These are phyloP conservation scores for Xestia xanthographa DNA, from an alignment of 2,888 invertebrate species.

Conservation along the genomic window DNA sequence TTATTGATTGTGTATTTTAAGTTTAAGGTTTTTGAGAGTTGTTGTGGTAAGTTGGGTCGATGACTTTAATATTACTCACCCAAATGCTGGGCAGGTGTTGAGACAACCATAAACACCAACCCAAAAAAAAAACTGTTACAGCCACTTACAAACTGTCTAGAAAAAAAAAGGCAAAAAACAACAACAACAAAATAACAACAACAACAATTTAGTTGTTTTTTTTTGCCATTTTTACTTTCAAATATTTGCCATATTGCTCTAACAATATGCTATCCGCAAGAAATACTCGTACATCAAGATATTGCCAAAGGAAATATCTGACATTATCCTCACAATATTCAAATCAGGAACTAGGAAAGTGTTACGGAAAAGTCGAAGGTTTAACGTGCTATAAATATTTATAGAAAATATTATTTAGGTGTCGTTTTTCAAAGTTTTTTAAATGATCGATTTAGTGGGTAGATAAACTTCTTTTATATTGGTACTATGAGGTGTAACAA, in stretches of 20 bases:
- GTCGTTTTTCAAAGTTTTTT: too few species aligned
- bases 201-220: too few species aligned
- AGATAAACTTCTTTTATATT: too few species aligned
- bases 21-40: too few species aligned
- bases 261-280: slow-evolving; percentile 7
- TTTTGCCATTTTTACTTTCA: background rate
- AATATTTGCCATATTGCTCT: background rate
- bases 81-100: background rate
- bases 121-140: too few species aligned
- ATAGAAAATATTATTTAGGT: too few species aligned
- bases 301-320: slow-evolving; percentile 31
- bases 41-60: background rate
- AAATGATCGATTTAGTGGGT: too few species aligned
- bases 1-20: background rate
- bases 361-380: background rate
- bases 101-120: background rate
- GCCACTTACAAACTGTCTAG: too few species aligned
- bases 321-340: background rate
- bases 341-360: background rate
- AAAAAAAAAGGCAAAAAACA: background rate
- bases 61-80: too few species aligned
- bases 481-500: too few species aligned
- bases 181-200: too few species aligned
- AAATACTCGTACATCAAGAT: slow-evolving; percentile 7
- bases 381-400: background rate